Percentiles rank a stretch among this genome's conserved stretches.
phyloP scores from a whole-genome alignment of 1,140 invertebrate species.

The Harlomillsia oculata region DNA sequence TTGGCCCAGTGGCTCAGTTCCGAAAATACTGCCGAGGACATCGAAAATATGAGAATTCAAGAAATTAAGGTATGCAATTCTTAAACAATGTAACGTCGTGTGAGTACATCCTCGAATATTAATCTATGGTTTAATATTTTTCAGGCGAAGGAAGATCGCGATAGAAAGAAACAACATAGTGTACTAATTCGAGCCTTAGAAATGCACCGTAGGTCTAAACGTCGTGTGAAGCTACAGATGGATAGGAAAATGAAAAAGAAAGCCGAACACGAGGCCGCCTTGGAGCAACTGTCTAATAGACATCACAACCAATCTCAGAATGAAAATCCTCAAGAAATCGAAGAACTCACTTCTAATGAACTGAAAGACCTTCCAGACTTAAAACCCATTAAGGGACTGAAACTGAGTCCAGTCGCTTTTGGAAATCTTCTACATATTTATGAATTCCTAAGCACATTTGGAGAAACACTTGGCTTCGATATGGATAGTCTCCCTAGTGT shows the following conservation, averaged over 20 bases:
- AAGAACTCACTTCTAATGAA: background rate
- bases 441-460: slow-evolving; percentile 92
- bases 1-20: slow-evolving; percentile 41
- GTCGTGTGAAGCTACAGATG: slow-evolving; percentile 22
- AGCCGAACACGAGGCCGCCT: slow-evolving; percentile 10
- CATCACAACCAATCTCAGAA: slow-evolving; percentile 12
- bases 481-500: slow-evolving; percentile 77
- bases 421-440: slow-evolving; percentile 85
- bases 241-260: slow-evolving; percentile 23
- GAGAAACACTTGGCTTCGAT: slow-evolving; percentile 83
- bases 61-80: slow-evolving; percentile 46
- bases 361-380: slow-evolving; percentile 53
- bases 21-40: too few relatives aligned
- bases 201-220: slow-evolving; percentile 18
- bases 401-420: slow-evolving; percentile 74
- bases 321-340: slow-evolving; percentile 13
- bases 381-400: slow-evolving; percentile 67
- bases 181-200: slow-evolving; percentile 24
- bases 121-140: too few relatives aligned
- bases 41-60: too few relatives aligned
- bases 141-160: slow-evolving; percentile 21
- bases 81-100: slow-evolving; percentile 45
- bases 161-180: slow-evolving; percentile 23
- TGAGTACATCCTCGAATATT: too few relatives aligned
- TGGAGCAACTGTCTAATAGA: background rate